phyloP scores from a whole-genome alignment of 1,140 invertebrate genomes.

The Nasonia longicornis region DNA sequence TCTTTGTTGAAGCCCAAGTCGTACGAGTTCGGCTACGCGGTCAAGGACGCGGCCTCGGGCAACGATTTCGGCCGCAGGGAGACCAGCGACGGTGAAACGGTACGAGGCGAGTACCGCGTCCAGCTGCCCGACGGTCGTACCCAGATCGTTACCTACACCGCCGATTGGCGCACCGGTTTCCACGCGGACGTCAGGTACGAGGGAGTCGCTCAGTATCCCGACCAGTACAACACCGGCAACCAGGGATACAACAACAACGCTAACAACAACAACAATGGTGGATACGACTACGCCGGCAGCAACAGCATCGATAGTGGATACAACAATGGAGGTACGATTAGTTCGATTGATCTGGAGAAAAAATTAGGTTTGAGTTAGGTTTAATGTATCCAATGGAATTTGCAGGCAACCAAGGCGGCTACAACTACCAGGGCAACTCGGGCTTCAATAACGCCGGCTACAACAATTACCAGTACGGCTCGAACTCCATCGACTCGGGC shows the following conservation, averaged over 20 bases:
- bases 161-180: slow-evolving; percentile 83
- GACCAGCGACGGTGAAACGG: slow-evolving; percentile 79
- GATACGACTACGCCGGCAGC: slow-evolving; percentile 40
- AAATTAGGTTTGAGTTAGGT: too few relatives aligned
- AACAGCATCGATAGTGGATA: slow-evolving; percentile 50
- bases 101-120: slow-evolving; percentile 80
- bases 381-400: neutral
- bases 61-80: slow-evolving; percentile 80
- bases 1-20: slow-evolving; percentile 75
- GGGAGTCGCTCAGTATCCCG: slow-evolving; percentile 77
- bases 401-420: slow-evolving; percentile 56
- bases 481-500: slow-evolving; percentile 68
- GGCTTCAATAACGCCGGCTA: slow-evolving; percentile 66
- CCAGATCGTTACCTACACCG: slow-evolving; percentile 81
- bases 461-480: slow-evolving; percentile 67
- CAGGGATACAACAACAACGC: slow-evolving; percentile 52
- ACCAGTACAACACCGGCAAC: slow-evolving; percentile 63
- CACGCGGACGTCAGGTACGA: slow-evolving; percentile 85
- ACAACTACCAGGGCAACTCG: slow-evolving; percentile 56
- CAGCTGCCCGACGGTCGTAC: slow-evolving; percentile 80
- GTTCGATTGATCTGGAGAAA: neutral
- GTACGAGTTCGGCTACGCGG: slow-evolving; percentile 84
- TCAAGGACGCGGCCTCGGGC: slow-evolving; percentile 79
- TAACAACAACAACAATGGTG: slow-evolving; percentile 45
- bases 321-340: slow-evolving; percentile 39